Evolutionary conservation across 2,797 vertebrate genomes (phyloP), one percentile per base, ranked within the genome.

Genomic region (Gambelia wislizenii): DNA sequence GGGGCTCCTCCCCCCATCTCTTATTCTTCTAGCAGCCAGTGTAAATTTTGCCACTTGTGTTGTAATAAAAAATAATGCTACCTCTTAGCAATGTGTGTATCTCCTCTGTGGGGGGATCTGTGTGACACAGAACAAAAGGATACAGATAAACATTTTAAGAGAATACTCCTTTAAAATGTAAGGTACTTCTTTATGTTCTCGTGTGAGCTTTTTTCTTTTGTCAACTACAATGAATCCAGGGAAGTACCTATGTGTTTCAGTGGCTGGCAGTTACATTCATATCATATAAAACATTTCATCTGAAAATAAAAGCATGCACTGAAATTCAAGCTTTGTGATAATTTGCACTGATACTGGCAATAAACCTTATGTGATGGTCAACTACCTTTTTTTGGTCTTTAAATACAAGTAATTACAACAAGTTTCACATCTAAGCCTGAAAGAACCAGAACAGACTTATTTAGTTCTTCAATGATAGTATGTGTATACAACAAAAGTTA

Each of bases 81-180:
- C n/a, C n/a, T n/a, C n/a, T n/a, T n/a, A n/a, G n/a, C n/a, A n/a
- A n/a, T n/a, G n/a, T n/a, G n/a, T n/a, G n/a, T n/a, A n/a, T n/a
- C n/a, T n/a, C n/a, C n/a, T n/a, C n/a, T n/a, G n/a, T n/a, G n/a
- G n/a, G n/a, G n/a, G n/a, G n/a, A n/a, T n/a, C n/a, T n/a, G n/a
- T n/a, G n/a, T n/a, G n/a, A n/a, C n/a, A n/a, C n/a, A n/a, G n/a
- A n/a, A n/a, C n/a, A n/a, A n/a, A n/a, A n/a, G n/a, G n/a, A n/a
- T n/a, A 93, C 6, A 52, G 49, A 61, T 59, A 13, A 85, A 89
- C 47, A 49, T 93, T 79, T 90, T 93, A 70, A 89, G 94, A 92
- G 85, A 83, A 33, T 75, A 84, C 0, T 81, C 42, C 52, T 93
- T 93, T 6, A 10, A 52, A 10, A 33, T 93, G 36, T 52, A 84